Evolutionary conservation across 2,888 invertebrate genomes (phyloP), one percentile per base, ranked within the genome.

Genomic region (Dynastes hyllus): DNA sequence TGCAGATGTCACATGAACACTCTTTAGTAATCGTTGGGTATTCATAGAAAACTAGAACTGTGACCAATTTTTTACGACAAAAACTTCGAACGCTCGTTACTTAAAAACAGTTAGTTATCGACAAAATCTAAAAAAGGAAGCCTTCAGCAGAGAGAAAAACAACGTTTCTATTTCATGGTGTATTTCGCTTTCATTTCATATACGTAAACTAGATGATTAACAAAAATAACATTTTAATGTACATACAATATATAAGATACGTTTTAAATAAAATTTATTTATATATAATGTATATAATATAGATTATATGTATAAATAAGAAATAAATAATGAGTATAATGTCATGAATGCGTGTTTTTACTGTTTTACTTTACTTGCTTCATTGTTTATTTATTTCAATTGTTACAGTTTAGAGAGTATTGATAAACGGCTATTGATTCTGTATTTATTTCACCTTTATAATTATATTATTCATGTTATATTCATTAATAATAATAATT

Each of bases 291-390:
- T 45, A 45, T 45, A 45, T 45, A 37, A 45, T 45, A 45, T 45
- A 11, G 45, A 45, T 45, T 45, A 8, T 45, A 11, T 45, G 45
- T 45, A 77, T 67, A 77, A 77, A 77, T 77, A 67, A 77, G 32
- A 77, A 66, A 67, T 77, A 76, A 76, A 76, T 77, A 58, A 67
- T 67, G 77, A 77, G 77, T 77, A 77, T 55, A 55, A 51, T 67
- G 76, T 67, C 67, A 67, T 67, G 67, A 73, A 58, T 40, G 50
- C 13, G 9, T 40, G 32, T 53, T 32, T 37, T 5, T 73, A 37
- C 37, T 32, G 29, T 32, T n/a, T 37, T 40, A 0, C 45, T 45
- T 11, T 45, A 45, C 11, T 11, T 45, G 45, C 11, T 37, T 37
- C 6, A 6, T 37, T 6, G 4, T 6, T 37, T 37, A 37, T 37